Conservation (phyloP, 2,797 vertebrate species). For the Coracias cyanogaster region DNA sequence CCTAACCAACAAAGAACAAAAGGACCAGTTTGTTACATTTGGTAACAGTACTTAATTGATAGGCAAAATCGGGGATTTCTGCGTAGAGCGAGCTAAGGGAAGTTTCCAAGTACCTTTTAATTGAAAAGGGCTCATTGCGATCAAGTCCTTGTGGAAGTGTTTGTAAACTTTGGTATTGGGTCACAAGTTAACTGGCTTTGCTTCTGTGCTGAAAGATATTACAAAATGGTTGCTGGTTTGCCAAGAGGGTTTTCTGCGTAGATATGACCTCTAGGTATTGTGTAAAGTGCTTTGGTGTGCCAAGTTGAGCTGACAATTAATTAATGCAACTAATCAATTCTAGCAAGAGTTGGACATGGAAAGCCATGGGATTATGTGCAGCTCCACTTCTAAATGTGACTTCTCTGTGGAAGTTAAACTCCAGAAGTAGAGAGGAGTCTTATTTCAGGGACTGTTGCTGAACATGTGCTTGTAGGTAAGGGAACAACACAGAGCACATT, state of each 20-base stretch:
- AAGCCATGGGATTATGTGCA: not conserved
- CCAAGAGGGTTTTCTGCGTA: not conserved
- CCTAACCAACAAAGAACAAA: constrained; percentile 75
- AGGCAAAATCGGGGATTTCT: constrained; percentile 49
- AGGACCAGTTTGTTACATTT: constrained; percentile 69
- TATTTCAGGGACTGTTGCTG: not conserved
- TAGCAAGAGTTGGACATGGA: not conserved
- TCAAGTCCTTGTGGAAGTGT: not conserved
- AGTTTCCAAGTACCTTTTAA: constrained; percentile 36
- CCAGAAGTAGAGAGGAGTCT: not conserved
- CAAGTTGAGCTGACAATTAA: not conserved
- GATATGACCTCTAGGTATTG: not conserved
- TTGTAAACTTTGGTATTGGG: constrained; percentile 17
- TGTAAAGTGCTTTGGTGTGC: not conserved
- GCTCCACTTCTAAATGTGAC: not conserved
- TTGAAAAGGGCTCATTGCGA: constrained; percentile 36
- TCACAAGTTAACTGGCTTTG: not conserved
- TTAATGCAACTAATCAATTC: not conserved
- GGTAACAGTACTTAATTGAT: constrained; percentile 73
- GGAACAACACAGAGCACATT: not conserved
- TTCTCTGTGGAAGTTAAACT: not conserved
- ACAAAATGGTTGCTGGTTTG: not conserved
- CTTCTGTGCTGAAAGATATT: not conserved
- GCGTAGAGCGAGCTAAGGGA: constrained; percentile 16
- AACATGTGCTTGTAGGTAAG: not conserved